phyloP scores from a whole-genome alignment of 2,888 invertebrate genomes.

The Acrobasis suavella region DNA sequence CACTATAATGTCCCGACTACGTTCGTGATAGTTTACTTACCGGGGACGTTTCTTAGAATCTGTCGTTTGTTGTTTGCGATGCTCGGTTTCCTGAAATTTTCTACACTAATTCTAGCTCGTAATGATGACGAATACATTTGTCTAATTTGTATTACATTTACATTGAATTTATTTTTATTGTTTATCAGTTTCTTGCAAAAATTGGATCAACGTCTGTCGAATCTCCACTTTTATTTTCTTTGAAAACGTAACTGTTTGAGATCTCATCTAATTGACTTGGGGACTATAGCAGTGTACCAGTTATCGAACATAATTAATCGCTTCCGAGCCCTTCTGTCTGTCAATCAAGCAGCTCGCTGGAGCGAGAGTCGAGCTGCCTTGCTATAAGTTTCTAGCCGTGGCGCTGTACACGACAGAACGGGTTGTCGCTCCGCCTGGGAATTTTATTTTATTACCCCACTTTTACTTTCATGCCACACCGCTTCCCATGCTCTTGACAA shows the following conservation, averaged over 20 bases:
- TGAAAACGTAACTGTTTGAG: not conserved
- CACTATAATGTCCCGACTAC: constrained; percentile 49
- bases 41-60: constrained; percentile 57
- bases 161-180: too few relatives aligned
- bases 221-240: not conserved
- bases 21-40: constrained; percentile 54
- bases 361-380: constrained; percentile 47
- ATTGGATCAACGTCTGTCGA: too few relatives aligned
- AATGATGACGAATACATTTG: too few relatives aligned
- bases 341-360: constrained; percentile 35
- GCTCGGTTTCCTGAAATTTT: constrained; percentile 33
- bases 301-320: constrained; percentile 23
- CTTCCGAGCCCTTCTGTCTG: constrained; percentile 29
- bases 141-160: too few relatives aligned
- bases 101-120: not conserved
- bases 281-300: not conserved
- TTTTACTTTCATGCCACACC: constrained; percentile 64
- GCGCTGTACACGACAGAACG: constrained; percentile 49
- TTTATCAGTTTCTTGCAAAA: too few relatives aligned
- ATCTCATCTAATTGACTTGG: constrained; percentile 1
- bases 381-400: constrained; percentile 58
- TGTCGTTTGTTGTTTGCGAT: constrained; percentile 49
- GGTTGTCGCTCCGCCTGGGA: constrained; percentile 49
- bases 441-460: constrained; percentile 69
- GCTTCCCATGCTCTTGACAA: constrained; percentile 34